Conservation (phyloP, 2,113 vertebrate genomes). For the Brachypodius melanocephalos region DNA sequence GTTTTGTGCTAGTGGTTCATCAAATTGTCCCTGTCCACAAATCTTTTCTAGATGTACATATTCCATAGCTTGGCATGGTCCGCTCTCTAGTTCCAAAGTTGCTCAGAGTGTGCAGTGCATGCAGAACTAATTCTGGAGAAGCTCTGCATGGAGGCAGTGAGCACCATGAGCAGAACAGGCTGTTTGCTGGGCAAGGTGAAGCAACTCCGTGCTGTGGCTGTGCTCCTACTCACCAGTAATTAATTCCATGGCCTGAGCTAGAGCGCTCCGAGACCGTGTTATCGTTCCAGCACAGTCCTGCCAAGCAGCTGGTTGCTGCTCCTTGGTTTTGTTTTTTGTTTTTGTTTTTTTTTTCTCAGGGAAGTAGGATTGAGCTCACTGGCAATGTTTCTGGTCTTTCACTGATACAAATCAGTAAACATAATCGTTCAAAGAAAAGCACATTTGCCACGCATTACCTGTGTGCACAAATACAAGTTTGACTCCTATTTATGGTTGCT, state of each 20-base stretch:
- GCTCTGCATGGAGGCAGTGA: background rate
- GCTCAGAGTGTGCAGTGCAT: background rate
- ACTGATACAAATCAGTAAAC: background rate
- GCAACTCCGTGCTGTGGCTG: background rate
- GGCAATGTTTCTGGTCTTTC: background rate
- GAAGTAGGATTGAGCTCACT: constrained; percentile 5
- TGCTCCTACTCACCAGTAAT: background rate
- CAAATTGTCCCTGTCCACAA: background rate
- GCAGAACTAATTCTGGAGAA: background rate
- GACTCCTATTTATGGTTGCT: background rate
- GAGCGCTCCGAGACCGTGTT: background rate
- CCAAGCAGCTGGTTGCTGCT: constrained; percentile 51
- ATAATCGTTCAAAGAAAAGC: background rate
- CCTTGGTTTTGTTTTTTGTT: background rate
- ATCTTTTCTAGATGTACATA: background rate
- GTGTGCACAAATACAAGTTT: background rate
- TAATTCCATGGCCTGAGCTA: background rate
- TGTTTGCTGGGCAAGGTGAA: background rate
- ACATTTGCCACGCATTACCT: background rate
- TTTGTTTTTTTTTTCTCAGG: background rate
- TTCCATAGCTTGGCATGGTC: background rate
- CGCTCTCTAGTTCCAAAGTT: background rate
- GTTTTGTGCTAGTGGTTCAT: background rate
- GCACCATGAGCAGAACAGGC: background rate
- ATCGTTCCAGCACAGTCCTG: background rate